A percentile compares a stretch with the other conserved stretches of the same genome.
Conservation (phyloP, 2,113 vertebrate genomes). For the Pluvianellus socialis region DNA sequence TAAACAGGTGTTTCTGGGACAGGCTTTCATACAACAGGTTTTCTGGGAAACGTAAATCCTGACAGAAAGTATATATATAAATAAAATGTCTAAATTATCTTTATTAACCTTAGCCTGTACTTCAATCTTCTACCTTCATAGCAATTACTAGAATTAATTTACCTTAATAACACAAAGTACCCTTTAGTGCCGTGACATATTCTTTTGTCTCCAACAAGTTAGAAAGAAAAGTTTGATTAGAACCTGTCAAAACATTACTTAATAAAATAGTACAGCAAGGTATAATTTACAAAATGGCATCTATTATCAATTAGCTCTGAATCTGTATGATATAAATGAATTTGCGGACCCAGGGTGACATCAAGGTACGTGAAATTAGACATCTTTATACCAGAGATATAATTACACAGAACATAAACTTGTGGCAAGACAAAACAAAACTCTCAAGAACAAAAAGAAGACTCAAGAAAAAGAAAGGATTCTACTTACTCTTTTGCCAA, state of each 20-base stretch:
- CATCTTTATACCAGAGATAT: background rate
- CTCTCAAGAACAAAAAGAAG: background rate
- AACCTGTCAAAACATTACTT: conserved; percentile 46
- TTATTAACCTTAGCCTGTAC: conserved; percentile 20
- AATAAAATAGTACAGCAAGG: background rate
- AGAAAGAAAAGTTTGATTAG: conserved; percentile 47
- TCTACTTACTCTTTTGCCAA: background rate
- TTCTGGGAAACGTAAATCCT: background rate
- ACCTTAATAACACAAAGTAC: conserved; percentile 25
- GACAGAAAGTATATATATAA: background rate
- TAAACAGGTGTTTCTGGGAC: background rate
- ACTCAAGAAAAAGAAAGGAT: background rate
- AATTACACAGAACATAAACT: background rate
- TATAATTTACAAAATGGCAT: background rate
- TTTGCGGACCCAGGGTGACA: background rate
- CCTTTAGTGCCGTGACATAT: conserved; percentile 15
- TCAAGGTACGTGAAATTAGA: background rate
- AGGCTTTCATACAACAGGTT: background rate
- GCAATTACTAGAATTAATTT: conserved; percentile 50
- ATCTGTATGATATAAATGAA: background rate
- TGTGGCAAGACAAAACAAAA: background rate
- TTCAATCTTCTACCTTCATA: conserved; percentile 10
- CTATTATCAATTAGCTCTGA: background rate
- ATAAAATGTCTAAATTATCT: conserved; percentile 17
- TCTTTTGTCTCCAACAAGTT: conserved; percentile 25